Evolutionary conservation across 2,888 invertebrate genomes (phyloP).

Genomic region (Oegoconia quadripuncta): DNA sequence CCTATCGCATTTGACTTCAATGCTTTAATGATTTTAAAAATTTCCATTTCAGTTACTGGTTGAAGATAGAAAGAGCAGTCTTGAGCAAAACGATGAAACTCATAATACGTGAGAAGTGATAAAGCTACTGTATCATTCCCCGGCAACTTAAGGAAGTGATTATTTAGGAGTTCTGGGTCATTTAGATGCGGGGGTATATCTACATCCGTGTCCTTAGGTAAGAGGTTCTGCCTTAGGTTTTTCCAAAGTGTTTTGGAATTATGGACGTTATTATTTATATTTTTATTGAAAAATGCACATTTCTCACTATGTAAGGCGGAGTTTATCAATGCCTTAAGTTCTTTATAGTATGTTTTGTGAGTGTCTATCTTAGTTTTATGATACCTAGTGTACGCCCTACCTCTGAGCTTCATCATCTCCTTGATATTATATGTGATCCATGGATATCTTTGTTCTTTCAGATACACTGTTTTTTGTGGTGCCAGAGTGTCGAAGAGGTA

Average conservation of each 20-base stretch:
- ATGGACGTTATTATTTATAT: not conserved
- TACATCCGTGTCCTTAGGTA: not conserved
- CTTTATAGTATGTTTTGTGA: not conserved
- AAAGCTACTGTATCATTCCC: not conserved
- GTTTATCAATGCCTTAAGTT: not conserved
- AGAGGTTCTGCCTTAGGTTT: not conserved
- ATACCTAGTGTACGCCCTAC: not conserved
- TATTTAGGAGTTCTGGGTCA: not conserved
- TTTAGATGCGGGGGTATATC: not conserved
- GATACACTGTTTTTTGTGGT: not conserved
- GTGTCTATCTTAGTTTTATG: not conserved
- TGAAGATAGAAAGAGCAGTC: too few relatives aligned
- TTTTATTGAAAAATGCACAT: not conserved
- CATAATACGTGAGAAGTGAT: too few relatives aligned
- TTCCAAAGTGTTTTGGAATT: not conserved
- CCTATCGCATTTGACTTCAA: too few relatives aligned
- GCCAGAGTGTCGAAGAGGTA: not conserved
- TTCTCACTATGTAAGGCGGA: not conserved
- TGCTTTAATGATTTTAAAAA: too few relatives aligned
- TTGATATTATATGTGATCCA: not conserved
- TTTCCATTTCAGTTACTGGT: too few relatives aligned
- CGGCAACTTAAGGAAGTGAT: not conserved
- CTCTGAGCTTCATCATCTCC: not conserved
- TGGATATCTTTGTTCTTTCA: not conserved
- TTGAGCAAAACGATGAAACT: too few relatives aligned